These are phyloP conservation scores for Erpobdella octoculata DNA, from an alignment of 2,888 invertebrate species.

Conservation along the genomic window DNA sequence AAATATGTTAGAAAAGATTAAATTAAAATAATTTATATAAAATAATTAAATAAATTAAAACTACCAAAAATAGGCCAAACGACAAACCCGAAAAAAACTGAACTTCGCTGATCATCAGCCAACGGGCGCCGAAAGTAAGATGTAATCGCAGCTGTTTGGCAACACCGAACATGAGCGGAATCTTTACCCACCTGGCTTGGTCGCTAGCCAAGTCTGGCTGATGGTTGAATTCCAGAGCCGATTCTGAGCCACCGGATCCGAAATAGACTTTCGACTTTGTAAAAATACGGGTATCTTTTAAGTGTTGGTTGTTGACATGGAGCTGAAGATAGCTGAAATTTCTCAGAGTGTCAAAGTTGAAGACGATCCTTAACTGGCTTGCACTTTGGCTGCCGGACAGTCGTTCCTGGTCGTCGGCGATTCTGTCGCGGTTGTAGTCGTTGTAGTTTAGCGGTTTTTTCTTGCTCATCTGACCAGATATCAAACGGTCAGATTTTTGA, in stretches of 20 bases:
- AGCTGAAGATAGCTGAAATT: slow-evolving; percentile 76
- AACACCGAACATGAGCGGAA: slow-evolving; percentile 72
- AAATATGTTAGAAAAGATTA: too few relatives aligned
- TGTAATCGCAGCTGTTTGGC: slow-evolving; percentile 70
- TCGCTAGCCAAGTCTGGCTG: slow-evolving; percentile 72
- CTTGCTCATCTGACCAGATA: neutral
- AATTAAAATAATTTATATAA: neutral
- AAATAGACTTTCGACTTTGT: slow-evolving; percentile 71
- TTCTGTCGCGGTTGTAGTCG: neutral
- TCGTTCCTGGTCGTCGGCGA: neutral
- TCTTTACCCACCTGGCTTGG: slow-evolving; percentile 70
- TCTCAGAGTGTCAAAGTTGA: slow-evolving; percentile 78
- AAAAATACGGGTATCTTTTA: slow-evolving; percentile 76
- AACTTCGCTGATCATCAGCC: slow-evolving; percentile 84
- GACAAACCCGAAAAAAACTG: slow-evolving; percentile 65
- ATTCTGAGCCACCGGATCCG: slow-evolving; percentile 44
- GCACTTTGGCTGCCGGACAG: too few relatives aligned
- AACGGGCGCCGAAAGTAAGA: slow-evolving; percentile 70
- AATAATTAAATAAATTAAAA: too few relatives aligned
- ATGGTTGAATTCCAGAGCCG: slow-evolving; percentile 59
- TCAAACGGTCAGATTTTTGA: neutral
- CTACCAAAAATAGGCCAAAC: too few relatives aligned
- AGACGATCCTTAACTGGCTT: slow-evolving; percentile 56
- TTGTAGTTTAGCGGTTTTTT: too few relatives aligned
- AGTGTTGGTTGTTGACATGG: slow-evolving; percentile 76